phyloP scores from a whole-genome alignment of 2,113 vertebrate species.

The Indicator maculatus region DNA sequence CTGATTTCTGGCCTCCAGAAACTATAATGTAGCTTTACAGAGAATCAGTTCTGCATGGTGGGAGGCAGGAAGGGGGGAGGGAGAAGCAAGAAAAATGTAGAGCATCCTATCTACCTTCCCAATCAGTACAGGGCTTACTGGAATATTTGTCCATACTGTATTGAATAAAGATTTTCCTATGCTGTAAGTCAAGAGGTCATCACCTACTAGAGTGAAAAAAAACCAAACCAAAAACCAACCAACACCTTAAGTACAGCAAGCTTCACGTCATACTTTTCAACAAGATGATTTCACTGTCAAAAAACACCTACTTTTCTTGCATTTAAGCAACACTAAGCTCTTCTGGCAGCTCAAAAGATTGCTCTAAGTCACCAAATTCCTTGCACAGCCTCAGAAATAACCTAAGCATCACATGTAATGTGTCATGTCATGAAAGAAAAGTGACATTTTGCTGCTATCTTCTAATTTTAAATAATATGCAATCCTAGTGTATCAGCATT shows the following conservation, averaged over 20 bases:
- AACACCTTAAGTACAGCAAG: background rate
- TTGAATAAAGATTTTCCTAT: background rate
- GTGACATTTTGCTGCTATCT: background rate
- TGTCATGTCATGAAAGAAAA: background rate
- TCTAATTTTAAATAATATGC: background rate
- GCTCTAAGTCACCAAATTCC: background rate
- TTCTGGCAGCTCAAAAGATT: background rate
- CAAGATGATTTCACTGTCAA: background rate
- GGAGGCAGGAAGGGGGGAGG: accelerated
- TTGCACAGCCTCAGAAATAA: background rate
- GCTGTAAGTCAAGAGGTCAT: background rate
- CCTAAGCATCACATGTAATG: background rate
- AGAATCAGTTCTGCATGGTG: background rate
- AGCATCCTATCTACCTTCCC: background rate
- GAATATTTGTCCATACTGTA: background rate
- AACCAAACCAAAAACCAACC: too few relatives aligned
- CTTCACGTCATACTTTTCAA: background rate
- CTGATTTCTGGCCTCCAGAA: background rate
- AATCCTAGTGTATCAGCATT: background rate
- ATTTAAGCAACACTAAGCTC: background rate
- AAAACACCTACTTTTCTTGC: background rate
- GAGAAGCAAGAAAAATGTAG: background rate
- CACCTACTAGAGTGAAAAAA: background rate
- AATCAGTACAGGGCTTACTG: background rate
- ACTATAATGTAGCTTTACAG: background rate